Percentiles rank a stretch among this genome's conserved stretches.
Evolutionary conservation across 92 coral and sea anemone species (phyloP).

Genomic region (Pocillopora meandrina): DNA sequence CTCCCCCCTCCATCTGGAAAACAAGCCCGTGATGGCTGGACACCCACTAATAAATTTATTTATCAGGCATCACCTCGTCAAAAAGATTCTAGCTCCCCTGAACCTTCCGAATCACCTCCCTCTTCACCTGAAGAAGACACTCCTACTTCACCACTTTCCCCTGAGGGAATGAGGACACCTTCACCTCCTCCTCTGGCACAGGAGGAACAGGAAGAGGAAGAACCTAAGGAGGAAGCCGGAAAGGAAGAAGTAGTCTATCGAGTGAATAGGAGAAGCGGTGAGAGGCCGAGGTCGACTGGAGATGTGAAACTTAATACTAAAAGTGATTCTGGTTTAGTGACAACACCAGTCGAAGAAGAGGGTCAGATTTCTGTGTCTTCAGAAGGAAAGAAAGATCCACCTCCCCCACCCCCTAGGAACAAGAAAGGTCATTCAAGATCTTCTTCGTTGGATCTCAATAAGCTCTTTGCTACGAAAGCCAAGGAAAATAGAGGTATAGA

Average conservation of each 20-base stretch:
- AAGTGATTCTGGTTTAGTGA: conserved; percentile 59
- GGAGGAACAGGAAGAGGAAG: conserved; percentile 21
- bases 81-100: conserved; percentile 21
- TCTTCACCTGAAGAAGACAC: conserved; percentile 60
- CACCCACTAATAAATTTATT: conserved; percentile 41
- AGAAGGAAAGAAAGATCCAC: conserved; percentile 86
- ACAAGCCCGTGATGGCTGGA: conserved; percentile 74
- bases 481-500: conserved; percentile 68
- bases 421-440: conserved; percentile 97
- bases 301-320: conserved; percentile 64
- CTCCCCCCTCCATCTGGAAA: conserved; percentile 88
- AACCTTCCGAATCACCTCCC: conserved; percentile 52
- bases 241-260: conserved; percentile 46
- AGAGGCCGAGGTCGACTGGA: conserved; percentile 78
- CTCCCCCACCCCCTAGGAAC: conserved; percentile 90
- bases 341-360: conserved; percentile 57
- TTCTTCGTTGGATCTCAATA: conserved; percentile 93
- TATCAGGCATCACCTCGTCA: conserved; percentile 37
- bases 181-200: conserved; percentile 39
- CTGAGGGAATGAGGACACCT: conserved; percentile 22
- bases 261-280: conserved; percentile 53
- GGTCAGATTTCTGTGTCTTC: conserved; percentile 68
- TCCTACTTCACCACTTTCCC: conserved; percentile 56
- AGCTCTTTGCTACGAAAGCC: conserved; percentile 86
- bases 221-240: conserved; percentile 16